These are phyloP conservation scores for Pelobates fuscus DNA, from an alignment of 2,113 vertebrate genomes.

Conservation along the genomic window DNA sequence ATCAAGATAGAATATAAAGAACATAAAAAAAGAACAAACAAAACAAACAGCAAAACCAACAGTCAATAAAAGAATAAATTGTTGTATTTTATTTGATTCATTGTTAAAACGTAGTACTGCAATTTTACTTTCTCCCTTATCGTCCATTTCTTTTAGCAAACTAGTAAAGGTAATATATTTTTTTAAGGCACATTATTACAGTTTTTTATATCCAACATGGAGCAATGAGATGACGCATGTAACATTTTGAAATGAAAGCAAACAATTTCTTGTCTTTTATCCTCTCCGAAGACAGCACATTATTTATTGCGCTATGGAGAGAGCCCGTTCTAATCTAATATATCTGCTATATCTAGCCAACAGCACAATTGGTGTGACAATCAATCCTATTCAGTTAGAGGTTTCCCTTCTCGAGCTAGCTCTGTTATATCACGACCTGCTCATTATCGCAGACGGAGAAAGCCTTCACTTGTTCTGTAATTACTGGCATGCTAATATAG, in stretches of 20 bases:
- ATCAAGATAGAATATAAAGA: not conserved
- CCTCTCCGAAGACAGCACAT: conserved; percentile 31
- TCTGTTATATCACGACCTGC: not conserved
- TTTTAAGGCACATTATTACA: conserved; percentile 28
- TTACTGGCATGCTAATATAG: not conserved
- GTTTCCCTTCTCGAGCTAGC: not conserved
- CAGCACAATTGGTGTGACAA: conserved; percentile 4
- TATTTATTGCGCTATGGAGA: conserved; percentile 29
- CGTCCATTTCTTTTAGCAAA: conserved; percentile 20
- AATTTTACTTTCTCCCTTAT: conserved; percentile 11
- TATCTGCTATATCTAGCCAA: conserved; percentile 15
- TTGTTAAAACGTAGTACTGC: conserved; percentile 30
- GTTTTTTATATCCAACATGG: conserved; percentile 29
- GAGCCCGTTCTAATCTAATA: conserved; percentile 15
- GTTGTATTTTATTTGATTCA: conserved; percentile 21
- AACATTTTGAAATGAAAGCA: conserved; percentile 31
- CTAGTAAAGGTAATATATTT: conserved; percentile 4
- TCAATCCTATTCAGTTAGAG: conserved; percentile 12
- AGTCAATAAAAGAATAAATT: conserved; percentile 17
- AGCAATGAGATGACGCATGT: conserved; percentile 9
- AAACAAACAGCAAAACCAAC: not conserved
- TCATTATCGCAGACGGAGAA: not conserved
- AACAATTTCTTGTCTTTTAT: conserved; percentile 28
- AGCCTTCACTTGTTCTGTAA: conserved; percentile 11
- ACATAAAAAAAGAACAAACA: not conserved